Evolutionary conservation across 2,113 vertebrate genomes (phyloP).

Genomic region (Periophthalmodon schlosseri): DNA sequence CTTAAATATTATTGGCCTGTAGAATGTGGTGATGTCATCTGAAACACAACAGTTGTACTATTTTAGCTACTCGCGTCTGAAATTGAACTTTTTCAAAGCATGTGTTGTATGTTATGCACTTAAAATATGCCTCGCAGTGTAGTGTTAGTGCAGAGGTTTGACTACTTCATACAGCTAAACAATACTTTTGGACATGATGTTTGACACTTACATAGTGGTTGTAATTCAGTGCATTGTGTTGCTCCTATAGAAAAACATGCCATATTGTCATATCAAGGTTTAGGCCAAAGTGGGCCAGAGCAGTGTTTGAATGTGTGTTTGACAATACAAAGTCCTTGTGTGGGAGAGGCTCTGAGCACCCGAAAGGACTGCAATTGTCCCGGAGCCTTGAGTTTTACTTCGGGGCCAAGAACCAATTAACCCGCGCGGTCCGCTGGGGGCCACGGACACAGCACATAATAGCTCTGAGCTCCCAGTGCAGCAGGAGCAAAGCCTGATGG

Average conservation of each 20-base stretch:
- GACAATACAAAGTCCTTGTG: not conserved
- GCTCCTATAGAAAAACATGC: not conserved
- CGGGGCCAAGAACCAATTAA: constrained; percentile 57
- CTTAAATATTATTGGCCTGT: too few species aligned
- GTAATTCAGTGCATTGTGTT: not conserved
- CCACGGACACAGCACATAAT: constrained; percentile 39
- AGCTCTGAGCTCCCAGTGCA: constrained; percentile 23
- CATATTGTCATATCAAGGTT: constrained; percentile 1
- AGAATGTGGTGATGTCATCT: too few species aligned
- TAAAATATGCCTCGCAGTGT: not conserved
- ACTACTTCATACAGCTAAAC: too few species aligned
- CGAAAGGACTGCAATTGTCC: not conserved
- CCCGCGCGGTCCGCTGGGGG: constrained; percentile 36
- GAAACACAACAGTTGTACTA: too few species aligned
- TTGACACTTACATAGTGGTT: not conserved
- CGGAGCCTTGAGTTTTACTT: constrained; percentile 27
- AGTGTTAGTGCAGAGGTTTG: too few species aligned
- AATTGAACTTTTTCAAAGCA: not conserved
- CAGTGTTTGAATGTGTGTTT: not conserved
- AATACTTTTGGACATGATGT: not conserved
- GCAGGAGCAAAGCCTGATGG: constrained; percentile 33
- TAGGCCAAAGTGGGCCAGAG: not conserved
- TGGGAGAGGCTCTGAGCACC: not conserved
- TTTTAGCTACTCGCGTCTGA: too few species aligned
- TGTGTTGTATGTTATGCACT: not conserved